These are phyloP conservation scores for Regulus satrapa DNA, from an alignment of 2,113 vertebrate genomes.

Conservation along the genomic window DNA sequence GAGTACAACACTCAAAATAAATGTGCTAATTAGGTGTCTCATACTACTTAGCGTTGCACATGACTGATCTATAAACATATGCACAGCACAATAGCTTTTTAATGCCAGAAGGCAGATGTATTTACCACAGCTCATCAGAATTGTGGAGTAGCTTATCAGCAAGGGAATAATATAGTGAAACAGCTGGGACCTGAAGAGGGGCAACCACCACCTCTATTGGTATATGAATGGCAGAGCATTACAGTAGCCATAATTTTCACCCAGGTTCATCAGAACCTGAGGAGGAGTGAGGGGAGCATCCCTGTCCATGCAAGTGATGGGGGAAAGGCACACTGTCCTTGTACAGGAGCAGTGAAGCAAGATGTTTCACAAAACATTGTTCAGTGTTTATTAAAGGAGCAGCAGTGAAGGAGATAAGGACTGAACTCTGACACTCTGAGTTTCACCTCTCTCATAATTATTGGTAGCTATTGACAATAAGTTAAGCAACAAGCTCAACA, in stretches of 20 bases:
- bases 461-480: not conserved
- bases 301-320: not conserved
- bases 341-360: not conserved
- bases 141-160: not conserved
- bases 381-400: not conserved
- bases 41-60: not conserved
- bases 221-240: not conserved
- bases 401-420: not conserved
- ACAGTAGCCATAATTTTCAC: not conserved
- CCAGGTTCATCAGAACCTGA: not conserved
- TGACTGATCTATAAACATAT: not conserved
- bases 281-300: not conserved
- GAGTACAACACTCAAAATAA: not conserved
- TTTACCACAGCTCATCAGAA: not conserved
- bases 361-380: not conserved
- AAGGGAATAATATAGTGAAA: not conserved
- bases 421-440: not conserved
- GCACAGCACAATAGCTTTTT: fast-evolving
- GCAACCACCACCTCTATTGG: not conserved
- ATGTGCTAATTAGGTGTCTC: not conserved
- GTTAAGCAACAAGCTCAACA: not conserved
- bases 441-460: not conserved
- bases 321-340: not conserved
- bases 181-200: not conserved
- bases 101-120: not conserved